Evolutionary conservation across 2,797 vertebrate species (phyloP).

Genomic region (Lepilemur ruficaudatus): DNA sequence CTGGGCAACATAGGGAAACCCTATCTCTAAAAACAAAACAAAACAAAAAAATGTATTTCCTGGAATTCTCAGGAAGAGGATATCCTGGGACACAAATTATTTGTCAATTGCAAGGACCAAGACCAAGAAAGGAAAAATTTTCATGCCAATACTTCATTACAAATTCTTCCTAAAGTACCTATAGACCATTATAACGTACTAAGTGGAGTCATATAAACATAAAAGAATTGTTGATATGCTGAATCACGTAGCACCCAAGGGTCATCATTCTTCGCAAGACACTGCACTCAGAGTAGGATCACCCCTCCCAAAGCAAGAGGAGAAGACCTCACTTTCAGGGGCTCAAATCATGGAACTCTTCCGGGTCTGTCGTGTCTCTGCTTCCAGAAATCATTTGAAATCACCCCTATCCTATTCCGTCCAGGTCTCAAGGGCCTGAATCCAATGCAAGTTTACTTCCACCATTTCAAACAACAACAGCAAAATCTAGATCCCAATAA

Average conservation of each 20-base stretch:
- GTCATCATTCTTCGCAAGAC: neutral
- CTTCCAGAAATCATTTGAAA: neutral
- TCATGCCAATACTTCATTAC: neutral
- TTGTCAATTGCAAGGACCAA: neutral
- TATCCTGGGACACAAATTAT: neutral
- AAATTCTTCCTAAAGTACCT: neutral
- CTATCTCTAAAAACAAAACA: neutral
- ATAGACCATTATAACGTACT: neutral
- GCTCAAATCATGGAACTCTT: neutral
- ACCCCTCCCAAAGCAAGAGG: neutral
- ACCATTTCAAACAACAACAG: conserved; percentile 47
- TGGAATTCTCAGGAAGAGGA: neutral
- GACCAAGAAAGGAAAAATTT: neutral
- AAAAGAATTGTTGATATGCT: neutral
- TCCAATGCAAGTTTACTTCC: conserved; percentile 39
- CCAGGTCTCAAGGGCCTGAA: neutral
- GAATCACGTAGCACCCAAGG: accelerated
- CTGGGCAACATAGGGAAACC: neutral
- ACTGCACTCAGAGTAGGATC: neutral
- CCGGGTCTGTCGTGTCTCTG: neutral
- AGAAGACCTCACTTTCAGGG: neutral
- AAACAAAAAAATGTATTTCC: neutral
- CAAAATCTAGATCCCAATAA: conserved; percentile 65
- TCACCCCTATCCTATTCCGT: neutral
- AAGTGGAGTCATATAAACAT: neutral